Evolutionary conservation across 2,113 vertebrate genomes (phyloP), one percentile per base, ranked within the genome.

Genomic region (Petrocephalus zakoni): DNA sequence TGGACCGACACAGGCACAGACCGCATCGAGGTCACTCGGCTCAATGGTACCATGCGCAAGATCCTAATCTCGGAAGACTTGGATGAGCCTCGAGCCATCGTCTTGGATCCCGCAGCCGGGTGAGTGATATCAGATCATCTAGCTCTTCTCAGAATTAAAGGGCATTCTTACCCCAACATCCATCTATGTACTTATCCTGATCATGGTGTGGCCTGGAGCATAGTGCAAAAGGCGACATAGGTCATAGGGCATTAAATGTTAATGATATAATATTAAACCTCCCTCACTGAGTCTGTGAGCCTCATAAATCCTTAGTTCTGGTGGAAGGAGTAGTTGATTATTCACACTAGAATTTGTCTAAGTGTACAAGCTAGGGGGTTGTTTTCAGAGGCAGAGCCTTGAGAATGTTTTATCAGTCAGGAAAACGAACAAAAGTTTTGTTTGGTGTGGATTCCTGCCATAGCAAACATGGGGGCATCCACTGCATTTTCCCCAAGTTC

Each of bases 1-100:
- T 99, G 98, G 98, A 99, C 98, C 0, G 98, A 99, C 91, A 99
- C 98, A 0, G 98, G 98, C 49, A 99, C 98, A 0, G 98, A 99
- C 88, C 97, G 97, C 19, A 98, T 99, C 34, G 98, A 99, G 91
- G 98, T 99, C 58, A 99, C 98, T 0, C 95, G 97, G 8, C 97
- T 99, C 1, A 99, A 99, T 6, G 98, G 98, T 0, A 98, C 97
- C 90, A 99, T 99, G 98, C 95, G 98, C 87, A 99, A 99, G 94
- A 99, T 99, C 90, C 91, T 99, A 88, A 97, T 99, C 90, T 98
- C 98, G 0, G 98, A 99, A 90, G 97, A 98, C 88, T 94, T 99
- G 92, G 97, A 99, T 75, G 98, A 99, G 88, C 98, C 98, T 10
- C 94, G 98, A 90, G 98, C 98, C 90, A 99, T 99, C 53, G 98